Base-by-base conservation (phyloP, 2,888 invertebrate genomes). In the Ceraclea dissimilis region DNA sequence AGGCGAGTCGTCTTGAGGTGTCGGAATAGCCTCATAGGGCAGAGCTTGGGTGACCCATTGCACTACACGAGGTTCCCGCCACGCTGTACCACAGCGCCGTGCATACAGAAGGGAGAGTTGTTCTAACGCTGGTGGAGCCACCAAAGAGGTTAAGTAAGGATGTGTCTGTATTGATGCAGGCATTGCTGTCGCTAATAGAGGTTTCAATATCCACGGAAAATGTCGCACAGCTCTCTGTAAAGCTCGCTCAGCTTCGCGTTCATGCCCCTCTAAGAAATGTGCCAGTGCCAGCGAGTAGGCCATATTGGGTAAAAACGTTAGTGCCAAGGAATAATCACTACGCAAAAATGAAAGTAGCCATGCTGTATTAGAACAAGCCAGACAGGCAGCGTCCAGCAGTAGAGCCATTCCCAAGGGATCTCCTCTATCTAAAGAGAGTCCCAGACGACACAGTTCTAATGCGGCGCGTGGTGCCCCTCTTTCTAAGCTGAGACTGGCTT, bases 391-490 rank as follows among this genome's bases (percentile, higher is more conserved):
- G 26, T 49, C 49, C 22, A 49, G n/a, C 19, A 49, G 22, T 5
- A 49, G 49, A 8, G 20, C 21, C 6, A 49, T 5, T n/a, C 22
- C 49, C 13, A 49, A 20, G n/a, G 49, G 49, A 26, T 49, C 49
- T n/a, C 19, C 17, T 8, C 22, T 6, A 16, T 49, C 49, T 26
- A 49, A 16, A 11, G 26, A 21, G 2, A 49, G 49, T 8, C 49
- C 49, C 22, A 49, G 26, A 13, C 26, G 22, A 17, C 49, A 49
- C 8, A 49, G 26, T 26, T 49, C 49, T 11, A 49, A 26, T 11
- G 49, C 11, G 4, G 49, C 16, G 4, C 49, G 49, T 2, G 49
- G 49, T 5, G 49, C 49, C 16, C 49, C 49, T 4, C 49, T 17
- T 10, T 49, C 19, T 10, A 26, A 21, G 6, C 19, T 16, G 22